A percentile compares a stretch with the other conserved stretches of the same genome.
Evolutionary conservation across 2,888 invertebrate genomes (phyloP).

Genomic region (Chironomus riparius): DNA sequence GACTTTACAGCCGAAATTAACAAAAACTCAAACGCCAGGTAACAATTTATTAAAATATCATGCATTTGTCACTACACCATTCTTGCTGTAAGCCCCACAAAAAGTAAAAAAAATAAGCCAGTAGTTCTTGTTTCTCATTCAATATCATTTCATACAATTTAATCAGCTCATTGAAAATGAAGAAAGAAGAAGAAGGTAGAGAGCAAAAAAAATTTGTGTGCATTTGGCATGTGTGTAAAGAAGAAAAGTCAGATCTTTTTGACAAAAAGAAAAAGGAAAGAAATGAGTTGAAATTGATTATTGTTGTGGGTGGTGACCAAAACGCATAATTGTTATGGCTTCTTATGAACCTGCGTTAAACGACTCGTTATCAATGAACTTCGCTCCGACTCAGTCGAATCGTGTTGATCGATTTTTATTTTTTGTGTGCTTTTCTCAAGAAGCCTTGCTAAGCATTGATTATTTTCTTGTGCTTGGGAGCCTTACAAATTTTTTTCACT

Average conservation of each 20-base stretch:
- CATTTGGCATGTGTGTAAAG: constrained; percentile 10
- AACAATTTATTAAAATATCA: not conserved
- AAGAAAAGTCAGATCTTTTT: constrained; percentile 9
- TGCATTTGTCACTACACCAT: not conserved
- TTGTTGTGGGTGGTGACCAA: no score
- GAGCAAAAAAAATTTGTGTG: constrained; percentile 4
- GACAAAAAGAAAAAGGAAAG: not conserved
- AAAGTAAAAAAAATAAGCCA: not conserved
- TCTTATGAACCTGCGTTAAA: no score
- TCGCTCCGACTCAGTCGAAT: no score
- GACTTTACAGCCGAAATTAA: constrained; percentile 14
- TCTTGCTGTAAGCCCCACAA: not conserved
- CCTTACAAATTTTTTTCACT: no score
- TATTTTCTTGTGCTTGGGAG: no score
- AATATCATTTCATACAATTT: constrained; percentile 19
- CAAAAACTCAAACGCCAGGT: constrained; percentile 15
- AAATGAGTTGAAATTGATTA: not conserved
- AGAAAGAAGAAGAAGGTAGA: constrained; percentile 9
- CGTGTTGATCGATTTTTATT: no score
- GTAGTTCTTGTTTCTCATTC: constrained; percentile 8
- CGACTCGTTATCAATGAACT: no score
- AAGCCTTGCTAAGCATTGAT: no score
- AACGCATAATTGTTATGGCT: no score
- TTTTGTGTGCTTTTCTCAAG: no score
- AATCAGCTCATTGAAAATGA: constrained; percentile 23